Evolutionary conservation across 2,797 vertebrate genomes (phyloP).

Genomic region (Meda fulgida): DNA sequence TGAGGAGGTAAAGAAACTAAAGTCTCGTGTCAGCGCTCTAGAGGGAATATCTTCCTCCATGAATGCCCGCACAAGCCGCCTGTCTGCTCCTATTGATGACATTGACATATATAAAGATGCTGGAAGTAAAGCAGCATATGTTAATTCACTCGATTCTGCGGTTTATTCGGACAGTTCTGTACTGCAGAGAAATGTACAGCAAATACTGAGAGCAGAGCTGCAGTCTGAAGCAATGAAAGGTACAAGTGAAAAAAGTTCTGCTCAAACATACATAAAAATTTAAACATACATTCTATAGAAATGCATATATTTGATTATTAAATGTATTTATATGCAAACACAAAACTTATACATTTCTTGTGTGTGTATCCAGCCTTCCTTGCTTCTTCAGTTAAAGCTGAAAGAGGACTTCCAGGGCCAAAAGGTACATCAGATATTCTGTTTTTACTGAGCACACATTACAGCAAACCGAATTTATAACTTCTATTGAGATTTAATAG

Average conservation of each 20-base stretch:
- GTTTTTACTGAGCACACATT: not conserved
- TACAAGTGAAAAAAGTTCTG: slow-evolving; percentile 64
- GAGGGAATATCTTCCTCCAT: slow-evolving; percentile 68
- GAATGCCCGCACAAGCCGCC: slow-evolving; percentile 54
- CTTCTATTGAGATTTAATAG: not conserved
- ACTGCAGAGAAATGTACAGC: slow-evolving; percentile 75
- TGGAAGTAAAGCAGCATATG: slow-evolving; percentile 42
- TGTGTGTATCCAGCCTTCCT: slow-evolving; percentile 66
- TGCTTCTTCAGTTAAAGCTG: slow-evolving; percentile 63
- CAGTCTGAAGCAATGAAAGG: slow-evolving; percentile 82
- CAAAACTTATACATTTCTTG: not conserved
- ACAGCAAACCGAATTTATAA: not conserved
- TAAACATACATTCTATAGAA: not conserved
- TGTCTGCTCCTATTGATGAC: slow-evolving; percentile 49
- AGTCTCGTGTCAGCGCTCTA: slow-evolving; percentile 81
- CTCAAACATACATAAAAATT: not conserved
- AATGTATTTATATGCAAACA: slow-evolving; percentile 20
- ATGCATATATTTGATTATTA: not conserved
- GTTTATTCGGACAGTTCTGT: slow-evolving; percentile 55
- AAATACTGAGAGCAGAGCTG: slow-evolving; percentile 80
- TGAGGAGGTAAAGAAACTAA: slow-evolving; percentile 90
- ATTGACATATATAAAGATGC: slow-evolving; percentile 37
- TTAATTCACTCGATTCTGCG: slow-evolving; percentile 49
- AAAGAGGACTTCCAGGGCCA: slow-evolving; percentile 80
- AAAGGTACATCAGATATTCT: slow-evolving; percentile 81